Evolutionary conservation across 2,888 invertebrate genomes (phyloP), one percentile per base, ranked within the genome.

Genomic region (Sminthurides aquaticus): DNA sequence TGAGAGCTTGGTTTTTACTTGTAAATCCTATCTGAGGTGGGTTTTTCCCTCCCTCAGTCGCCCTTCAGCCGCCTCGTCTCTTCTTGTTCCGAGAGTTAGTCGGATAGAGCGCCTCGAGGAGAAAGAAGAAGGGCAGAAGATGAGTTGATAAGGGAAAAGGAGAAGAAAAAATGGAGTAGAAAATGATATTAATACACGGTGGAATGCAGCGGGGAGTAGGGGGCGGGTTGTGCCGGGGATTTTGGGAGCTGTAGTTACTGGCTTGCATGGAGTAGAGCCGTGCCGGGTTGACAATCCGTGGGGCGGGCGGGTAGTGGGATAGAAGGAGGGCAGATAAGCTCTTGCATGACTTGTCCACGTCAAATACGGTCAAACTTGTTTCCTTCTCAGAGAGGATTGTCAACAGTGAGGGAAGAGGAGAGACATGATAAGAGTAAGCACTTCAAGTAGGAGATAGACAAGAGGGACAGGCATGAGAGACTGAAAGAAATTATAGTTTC

Each of bases 331-430:
- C 18, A 5, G 52, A 52, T 52, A 52, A 52, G 52, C 52, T 5
- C 22, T 52, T 52, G 52, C 52, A 52, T 52, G 52, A 52, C 52
- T 52, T 52, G 52, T 52, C 52, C 52, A 15, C 52, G 52, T 52
- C 52, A 52, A 52, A 22, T 52, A 22, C 52, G 20, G 43, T 34
- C 43, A 34, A 34, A 34, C 43, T 34, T 34, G 43, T 34, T 34
- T 34, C 43, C 43, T 34, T 34, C 43, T 11, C 43, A 5, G 43
- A 34, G 43, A 34, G 43, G 43, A 34, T 11, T 34, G 43, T 34
- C 43, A 34, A 34, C 43, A 34, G 43, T 34, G 43, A 34, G 43
- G 15, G 43, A 34, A 34, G 15, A 15, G 43, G 15, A 15, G 43
- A 34, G 43, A 34, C 43, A 34, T 34, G 52, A 52, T 52, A 52